Evolutionary conservation across 2,888 invertebrate genomes (phyloP), one percentile per base, ranked within the genome.

Genomic region (Petrolisthes manimaculis): DNA sequence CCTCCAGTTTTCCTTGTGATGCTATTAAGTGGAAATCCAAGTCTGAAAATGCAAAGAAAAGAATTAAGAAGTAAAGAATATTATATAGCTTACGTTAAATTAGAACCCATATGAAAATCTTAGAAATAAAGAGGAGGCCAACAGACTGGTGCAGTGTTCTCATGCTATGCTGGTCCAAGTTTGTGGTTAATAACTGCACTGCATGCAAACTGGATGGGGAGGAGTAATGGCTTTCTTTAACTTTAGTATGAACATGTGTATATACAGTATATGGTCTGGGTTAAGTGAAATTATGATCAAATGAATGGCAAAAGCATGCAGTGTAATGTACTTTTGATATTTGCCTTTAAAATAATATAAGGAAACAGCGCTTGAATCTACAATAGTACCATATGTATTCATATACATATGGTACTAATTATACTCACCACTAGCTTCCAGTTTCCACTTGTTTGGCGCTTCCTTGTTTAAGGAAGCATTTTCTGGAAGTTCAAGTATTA

Each of bases 21-120:
- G 80, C 80, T 8, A 37, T n/a, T 6, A 61, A 6, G 12, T 56
- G 6, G 21, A 80, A 14, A 56, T 53, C 9, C 9, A 56, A 18
- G 3, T 61, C 80, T 80, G 80, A 3, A n/a, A 37, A 37, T 37
- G 37, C 37, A 37, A 37, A 37, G n/a, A 18, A 54, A 54, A 54
- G 21, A 79, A 18, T 54, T 21, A n/a, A 8, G 12, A 53, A 3
- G 12, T 37, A 14, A 8, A 75, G n/a, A 53, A 54, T 24, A 0
- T 53, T n/a, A n/a, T 18, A 54, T 18, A 51, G 18, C 5, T n/a
- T 14, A 12, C 3, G 18, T 18, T 61, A 61, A 9, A 61, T 18
- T 61, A 18, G 18, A 61, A 61, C 9, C 61, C 91, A 91, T 91
- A 91, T 92, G 89, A 77, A 12, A 37, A 6, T 24, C 14, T 5